Conservation (phyloP, 2,113 vertebrate genomes). For the Carassius carassius region DNA sequence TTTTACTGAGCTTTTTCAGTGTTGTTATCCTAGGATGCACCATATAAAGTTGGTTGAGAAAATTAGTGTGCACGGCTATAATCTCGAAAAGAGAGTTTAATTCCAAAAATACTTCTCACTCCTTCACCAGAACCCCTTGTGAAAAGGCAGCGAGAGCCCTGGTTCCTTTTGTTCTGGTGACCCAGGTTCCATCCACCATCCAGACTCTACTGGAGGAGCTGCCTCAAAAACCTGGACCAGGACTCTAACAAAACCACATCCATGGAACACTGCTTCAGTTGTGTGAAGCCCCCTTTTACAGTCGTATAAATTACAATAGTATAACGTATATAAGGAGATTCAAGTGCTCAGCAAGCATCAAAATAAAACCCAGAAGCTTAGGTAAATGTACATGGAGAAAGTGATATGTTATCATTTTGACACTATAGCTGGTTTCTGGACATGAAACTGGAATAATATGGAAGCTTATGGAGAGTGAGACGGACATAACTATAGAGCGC, state of each 20-base stretch:
- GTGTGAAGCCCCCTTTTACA: conserved; percentile 27
- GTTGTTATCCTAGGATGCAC: no score
- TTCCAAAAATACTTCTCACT: background rate
- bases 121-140: conserved; percentile 50
- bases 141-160: conserved; percentile 91
- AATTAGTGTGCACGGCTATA: no score
- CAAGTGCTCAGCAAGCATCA: background rate
- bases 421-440: background rate
- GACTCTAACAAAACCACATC: conserved; percentile 82
- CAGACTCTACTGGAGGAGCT: conserved; percentile 77
- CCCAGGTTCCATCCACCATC: conserved; percentile 76
- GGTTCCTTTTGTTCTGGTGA: conserved; percentile 85
- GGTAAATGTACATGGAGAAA: background rate
- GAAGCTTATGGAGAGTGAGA: background rate
- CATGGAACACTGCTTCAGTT: conserved; percentile 92
- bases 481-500: background rate
- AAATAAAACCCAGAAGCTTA: background rate
- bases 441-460: background rate
- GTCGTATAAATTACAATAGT: no score
- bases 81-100: background rate
- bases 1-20: no score
- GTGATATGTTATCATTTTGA: background rate
- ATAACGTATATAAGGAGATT: background rate
- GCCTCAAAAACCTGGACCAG: conserved; percentile 68
- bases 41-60: no score